Base-by-base conservation (phyloP, 2,888 invertebrate species). In the Antheraea yamamai region DNA sequence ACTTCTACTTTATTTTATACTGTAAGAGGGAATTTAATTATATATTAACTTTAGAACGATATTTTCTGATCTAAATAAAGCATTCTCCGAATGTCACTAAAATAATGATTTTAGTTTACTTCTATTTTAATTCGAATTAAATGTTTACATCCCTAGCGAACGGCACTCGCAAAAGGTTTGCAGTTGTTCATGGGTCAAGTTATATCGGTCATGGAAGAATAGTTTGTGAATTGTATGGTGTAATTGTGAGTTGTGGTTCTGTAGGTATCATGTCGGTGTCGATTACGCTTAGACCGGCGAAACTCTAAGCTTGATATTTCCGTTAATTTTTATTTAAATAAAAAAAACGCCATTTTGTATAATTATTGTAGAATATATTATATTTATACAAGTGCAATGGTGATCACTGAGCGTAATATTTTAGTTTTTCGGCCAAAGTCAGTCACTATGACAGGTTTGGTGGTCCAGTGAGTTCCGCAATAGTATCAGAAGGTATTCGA, bases 271-370 rank as follows among this genome's bases (percentile, higher is more conserved):
- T 91, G 84, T 83, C 87, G 90, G 91, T 91, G 85, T 90, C 80
- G 83, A 85, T 90, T 90, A 87, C 90, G 78, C 64, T 30, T 16
- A 6, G 64, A 79, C 80, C 87, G 86, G 83, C 87, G 89, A 88
- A 88, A 88, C 90, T 85, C 85, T 82, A 83, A 89, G 90, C 83
- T 85, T 86, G 90, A 91, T 91, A 91, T 88, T 90, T 91, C 91
- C 91, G 88, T 79, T 87, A 76, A 35, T 70, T 39, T 39, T n/a
- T 70, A 18, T 39, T 7, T 10, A 10, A 70, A 39, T n/a, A 39
- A n/a, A 30, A 14, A 14, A 55, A 2, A 26, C n/a, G 4, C 12
- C 18, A 20, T 55, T 26, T 55, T 51, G 1, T 30, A 61, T 23
- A 4, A 10, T 3, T 0, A 61, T 61, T 61, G 12, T 2, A 23